These are phyloP conservation scores for Galago senegalensis DNA, from an alignment of 2,797 vertebrate species.

Conservation along the genomic window DNA sequence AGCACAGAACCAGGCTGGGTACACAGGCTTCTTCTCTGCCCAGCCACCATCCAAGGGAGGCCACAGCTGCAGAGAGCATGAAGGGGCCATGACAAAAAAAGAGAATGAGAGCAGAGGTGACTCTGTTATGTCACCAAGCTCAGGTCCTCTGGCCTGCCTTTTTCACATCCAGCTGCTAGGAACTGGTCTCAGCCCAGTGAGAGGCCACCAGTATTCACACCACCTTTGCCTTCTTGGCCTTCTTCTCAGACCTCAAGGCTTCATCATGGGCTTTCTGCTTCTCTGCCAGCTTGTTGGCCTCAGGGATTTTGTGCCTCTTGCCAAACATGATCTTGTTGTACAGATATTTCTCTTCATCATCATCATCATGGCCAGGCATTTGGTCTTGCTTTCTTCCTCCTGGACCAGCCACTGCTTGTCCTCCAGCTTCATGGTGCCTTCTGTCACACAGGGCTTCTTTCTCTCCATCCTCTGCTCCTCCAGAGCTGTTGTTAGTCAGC, in stretches of 20 bases:
- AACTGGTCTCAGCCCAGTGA: fast-evolving
- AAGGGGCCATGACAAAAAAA: not conserved
- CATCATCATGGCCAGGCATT: conserved; percentile 99
- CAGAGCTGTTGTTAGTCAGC: conserved; percentile 91
- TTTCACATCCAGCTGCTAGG: not conserved
- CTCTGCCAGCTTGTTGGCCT: conserved; percentile 96
- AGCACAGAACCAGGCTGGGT: not conserved
- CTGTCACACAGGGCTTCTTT: conserved; percentile 94
- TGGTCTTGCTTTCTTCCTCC: conserved; percentile 96
- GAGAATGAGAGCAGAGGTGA: not conserved
- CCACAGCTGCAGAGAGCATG: not conserved
- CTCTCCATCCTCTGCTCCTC: conserved; percentile 92
- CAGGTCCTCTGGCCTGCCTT: not conserved
- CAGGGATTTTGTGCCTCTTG: conserved; percentile 95
- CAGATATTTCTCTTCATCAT: conserved; percentile 99
- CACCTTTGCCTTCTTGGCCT: conserved; percentile 90
- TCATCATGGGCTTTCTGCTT: conserved; percentile 97
- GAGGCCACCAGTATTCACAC: not conserved
- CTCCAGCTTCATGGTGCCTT: conserved; percentile 92
- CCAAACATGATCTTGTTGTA: conserved; percentile 99
- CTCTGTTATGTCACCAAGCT: not conserved
- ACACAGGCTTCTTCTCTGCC: not conserved
- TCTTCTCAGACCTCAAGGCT: conserved; percentile 91
- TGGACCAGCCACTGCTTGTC: conserved; percentile 92
- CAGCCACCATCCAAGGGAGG: not conserved